Base-by-base conservation (phyloP, 2,888 invertebrate genomes). In the Gisinianus flammeolus region DNA sequence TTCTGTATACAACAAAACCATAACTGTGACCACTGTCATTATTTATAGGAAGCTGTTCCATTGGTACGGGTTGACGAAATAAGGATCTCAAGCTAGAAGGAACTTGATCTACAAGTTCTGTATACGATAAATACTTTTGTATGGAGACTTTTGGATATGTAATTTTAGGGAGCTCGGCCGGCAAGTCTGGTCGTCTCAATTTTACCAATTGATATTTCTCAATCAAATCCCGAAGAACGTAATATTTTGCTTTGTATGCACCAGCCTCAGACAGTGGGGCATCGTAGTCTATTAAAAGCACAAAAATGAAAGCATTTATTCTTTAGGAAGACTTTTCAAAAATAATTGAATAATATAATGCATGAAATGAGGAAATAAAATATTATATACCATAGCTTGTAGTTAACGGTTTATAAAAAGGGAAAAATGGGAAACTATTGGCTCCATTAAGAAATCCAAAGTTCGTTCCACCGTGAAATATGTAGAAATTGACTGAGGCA, bases 201-300 rank as follows among this genome's bases (percentile, higher is more conserved):
- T 75, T 35, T 5, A 64, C 77, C 4, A 68, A 2, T 56, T 72
- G n/a, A 31, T 77, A 79, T 56, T 90, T 87, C 78, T 87, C 86
- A 77, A 93, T 88, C 24, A 91, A 87, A 19, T 91, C 88, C 83
- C 91, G 90, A 71, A 94, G 89, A 4, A 89, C 89, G 81, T 88
- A 90, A 87, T 94, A 97, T 88, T 97, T 97, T 0, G 90, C 88
- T 0, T 95, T 95, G 1, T 93, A 92, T 88, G 96, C 95, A 0
- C 97, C 97, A 75, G 94, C 92, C 87, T 97, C 97, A 19, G 90
- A 90, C 81, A 97, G 88, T 0, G 96, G 96, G 0, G 96, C 93
- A 86, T 96, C 94, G 86, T 96, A 97, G 87, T 97, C 97, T 85
- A n/a, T 12, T n/a, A n/a, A 6, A 22, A 10, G 8, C n/a, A 62